Percentiles rank a stretch among this genome's conserved stretches.
phyloP scores from a whole-genome alignment of 2,888 invertebrate species.

The Pyrocoelia pectoralis region DNA sequence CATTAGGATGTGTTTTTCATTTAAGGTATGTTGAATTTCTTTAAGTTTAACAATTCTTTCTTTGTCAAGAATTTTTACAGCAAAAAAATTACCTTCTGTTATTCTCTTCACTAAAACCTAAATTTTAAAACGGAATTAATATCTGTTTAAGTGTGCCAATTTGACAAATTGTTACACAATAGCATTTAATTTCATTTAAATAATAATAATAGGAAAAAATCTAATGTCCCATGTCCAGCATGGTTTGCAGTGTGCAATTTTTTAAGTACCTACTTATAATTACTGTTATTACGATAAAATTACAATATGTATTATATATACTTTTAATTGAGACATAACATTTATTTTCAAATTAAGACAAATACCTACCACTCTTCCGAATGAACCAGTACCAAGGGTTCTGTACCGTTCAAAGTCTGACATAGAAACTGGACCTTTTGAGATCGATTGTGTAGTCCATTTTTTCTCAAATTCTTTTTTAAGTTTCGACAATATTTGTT shows the following conservation, averaged over 20 bases:
- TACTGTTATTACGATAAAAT: no score
- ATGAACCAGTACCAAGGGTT: conserved; percentile 89
- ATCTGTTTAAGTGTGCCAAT: neutral
- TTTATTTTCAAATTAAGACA: neutral
- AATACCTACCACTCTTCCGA: conserved; percentile 78
- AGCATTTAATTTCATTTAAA: no score
- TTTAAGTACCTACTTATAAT: no score
- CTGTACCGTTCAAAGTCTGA: conserved; percentile 43
- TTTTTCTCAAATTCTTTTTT: conserved; percentile 65
- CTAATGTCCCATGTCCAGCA: no score
- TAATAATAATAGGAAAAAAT: no score
- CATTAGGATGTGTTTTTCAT: conserved; percentile 89
- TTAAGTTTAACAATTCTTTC: conserved; percentile 85
- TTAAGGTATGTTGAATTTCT: conserved; percentile 87
- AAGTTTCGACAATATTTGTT: conserved; percentile 61
- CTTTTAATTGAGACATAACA: neutral
- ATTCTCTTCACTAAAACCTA: conserved; percentile 67
- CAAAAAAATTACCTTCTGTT: conserved; percentile 69
- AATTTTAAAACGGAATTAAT: neutral
- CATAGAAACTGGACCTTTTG: conserved; percentile 43
- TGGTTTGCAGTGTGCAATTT: no score
- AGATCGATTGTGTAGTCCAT: conserved; percentile 58
- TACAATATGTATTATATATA: no score
- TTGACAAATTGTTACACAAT: no score
- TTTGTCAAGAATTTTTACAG: conserved; percentile 91